Percentiles rank a stretch among this genome's conserved stretches.
These are phyloP conservation scores for Tetramorium bicarinatum DNA, from an alignment of 2,888 invertebrate species.

Conservation along the genomic window DNA sequence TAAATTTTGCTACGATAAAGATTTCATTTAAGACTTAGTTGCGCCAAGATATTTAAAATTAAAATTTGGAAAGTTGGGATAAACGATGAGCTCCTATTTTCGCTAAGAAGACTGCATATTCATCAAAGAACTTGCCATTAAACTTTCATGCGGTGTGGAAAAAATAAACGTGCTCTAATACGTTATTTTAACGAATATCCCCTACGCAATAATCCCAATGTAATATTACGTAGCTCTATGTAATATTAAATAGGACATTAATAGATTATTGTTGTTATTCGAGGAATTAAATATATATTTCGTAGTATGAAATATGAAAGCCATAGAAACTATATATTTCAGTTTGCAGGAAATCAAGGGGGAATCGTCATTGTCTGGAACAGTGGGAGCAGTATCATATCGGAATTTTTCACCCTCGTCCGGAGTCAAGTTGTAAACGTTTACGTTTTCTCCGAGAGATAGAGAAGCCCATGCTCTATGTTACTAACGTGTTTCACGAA, in stretches of 20 bases:
- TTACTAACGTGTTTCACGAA: constrained; percentile 50
- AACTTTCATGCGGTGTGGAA: constrained; percentile 29
- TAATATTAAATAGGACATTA: no score
- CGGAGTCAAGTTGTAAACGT: constrained; percentile 50
- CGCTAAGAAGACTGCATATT: constrained; percentile 42
- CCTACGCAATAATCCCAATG: neutral
- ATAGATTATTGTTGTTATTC: neutral
- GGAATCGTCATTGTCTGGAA: neutral
- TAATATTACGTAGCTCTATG: neutral
- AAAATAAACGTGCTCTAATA: constrained; percentile 4
- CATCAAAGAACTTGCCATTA: constrained; percentile 24
- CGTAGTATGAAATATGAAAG: neutral
- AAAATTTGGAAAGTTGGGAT: constrained; percentile 46
- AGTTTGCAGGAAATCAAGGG: neutral
- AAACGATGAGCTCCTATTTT: constrained; percentile 34
- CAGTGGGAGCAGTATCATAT: neutral
- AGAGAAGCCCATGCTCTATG: constrained; percentile 31
- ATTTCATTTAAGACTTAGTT: constrained; percentile 38
- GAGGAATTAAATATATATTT: neutral
- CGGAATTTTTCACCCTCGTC: constrained; percentile 40
- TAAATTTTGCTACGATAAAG: constrained; percentile 6
- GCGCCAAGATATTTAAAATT: constrained; percentile 40
- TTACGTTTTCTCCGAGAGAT: constrained; percentile 42
- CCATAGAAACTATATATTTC: no score
- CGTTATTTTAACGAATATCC: constrained; percentile 10